Evolutionary conservation across 2,113 vertebrate genomes (phyloP), one percentile per base, ranked within the genome.

Genomic region (Mus pahari): DNA sequence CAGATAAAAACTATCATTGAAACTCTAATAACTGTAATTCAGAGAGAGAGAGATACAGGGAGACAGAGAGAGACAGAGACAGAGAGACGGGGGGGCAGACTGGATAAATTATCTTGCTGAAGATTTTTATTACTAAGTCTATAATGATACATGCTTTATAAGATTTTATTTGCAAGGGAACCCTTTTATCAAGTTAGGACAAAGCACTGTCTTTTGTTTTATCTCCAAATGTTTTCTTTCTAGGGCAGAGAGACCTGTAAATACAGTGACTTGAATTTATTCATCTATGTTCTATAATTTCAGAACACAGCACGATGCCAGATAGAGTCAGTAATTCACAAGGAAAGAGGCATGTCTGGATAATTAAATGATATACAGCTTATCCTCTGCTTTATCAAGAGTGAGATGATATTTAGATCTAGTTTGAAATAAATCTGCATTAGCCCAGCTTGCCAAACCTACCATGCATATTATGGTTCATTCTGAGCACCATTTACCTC

Each of bases 401-500:
- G 36, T 86, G n/a, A 33, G 24, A 88, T 87, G 86, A 82, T 92
- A 92, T 55, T 90, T 83, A 55, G 42, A 93, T 78, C 36, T 39
- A 0, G 71, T 75, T 91, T 70, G 92, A 28, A 75, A 48, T 64
- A 12, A 90, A 89, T 81, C 60, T 36, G 48, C n/a, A 83, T 74
- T 79, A 75, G 45, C 5, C 7, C 48, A 60, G 36, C 10, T 78
- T 83, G 48, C 36, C 48, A 94, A 88, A 82, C 28, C 22, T 78
- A 7, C 20, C 64, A 88, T 66, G 78, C 66, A 24, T 79, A 81
- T 36, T 28, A 89, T 24, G n/a, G 53, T 0, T 93, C 16, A 83
- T 81, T 96, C 92, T 94, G 45, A 60, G 71, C 16, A 42, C 10
- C 3, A 64, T 74, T 96, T 92, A 87, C 60, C 70, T 90, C 17